Evolutionary conservation across 2,797 vertebrate species (phyloP).

Genomic region (Phataginus tetradactyla): DNA sequence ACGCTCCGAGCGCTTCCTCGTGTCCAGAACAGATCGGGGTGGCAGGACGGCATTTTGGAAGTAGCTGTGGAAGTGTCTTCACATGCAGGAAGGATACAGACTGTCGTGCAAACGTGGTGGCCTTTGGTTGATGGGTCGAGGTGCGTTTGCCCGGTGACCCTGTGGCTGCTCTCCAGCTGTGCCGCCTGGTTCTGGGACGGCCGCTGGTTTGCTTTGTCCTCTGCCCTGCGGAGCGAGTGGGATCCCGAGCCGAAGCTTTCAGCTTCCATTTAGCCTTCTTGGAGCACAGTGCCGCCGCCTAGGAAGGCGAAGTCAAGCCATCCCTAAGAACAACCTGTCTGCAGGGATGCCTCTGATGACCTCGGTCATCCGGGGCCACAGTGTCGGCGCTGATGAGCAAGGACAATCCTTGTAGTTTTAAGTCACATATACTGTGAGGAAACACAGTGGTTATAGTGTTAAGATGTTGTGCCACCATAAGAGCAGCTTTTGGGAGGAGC

Average conservation of each 20-base stretch:
- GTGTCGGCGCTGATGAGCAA: background rate
- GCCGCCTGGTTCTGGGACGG: no score
- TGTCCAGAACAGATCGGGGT: no score
- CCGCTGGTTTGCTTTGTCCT: background rate
- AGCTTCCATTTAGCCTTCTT: background rate
- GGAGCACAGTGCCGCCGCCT: no score
- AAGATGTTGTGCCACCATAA: background rate
- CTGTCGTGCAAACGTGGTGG: background rate
- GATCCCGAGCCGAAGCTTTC: background rate
- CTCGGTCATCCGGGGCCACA: no score
- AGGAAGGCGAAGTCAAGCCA: background rate
- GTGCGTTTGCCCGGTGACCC: background rate
- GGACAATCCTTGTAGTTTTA: background rate
- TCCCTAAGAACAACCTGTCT: rapidly evolving
- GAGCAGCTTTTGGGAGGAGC: background rate
- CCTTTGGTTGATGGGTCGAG: no score
- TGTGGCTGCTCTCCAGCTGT: background rate
- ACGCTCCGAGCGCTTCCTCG: no score
- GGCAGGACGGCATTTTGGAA: background rate
- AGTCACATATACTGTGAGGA: background rate
- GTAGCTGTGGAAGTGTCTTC: background rate
- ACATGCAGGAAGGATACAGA: background rate
- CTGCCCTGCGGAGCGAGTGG: background rate
- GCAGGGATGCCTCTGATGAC: background rate
- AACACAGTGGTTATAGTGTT: background rate